Base-by-base conservation (phyloP, 2,113 vertebrate genomes). In the Heloderma charlesbogerti region DNA sequence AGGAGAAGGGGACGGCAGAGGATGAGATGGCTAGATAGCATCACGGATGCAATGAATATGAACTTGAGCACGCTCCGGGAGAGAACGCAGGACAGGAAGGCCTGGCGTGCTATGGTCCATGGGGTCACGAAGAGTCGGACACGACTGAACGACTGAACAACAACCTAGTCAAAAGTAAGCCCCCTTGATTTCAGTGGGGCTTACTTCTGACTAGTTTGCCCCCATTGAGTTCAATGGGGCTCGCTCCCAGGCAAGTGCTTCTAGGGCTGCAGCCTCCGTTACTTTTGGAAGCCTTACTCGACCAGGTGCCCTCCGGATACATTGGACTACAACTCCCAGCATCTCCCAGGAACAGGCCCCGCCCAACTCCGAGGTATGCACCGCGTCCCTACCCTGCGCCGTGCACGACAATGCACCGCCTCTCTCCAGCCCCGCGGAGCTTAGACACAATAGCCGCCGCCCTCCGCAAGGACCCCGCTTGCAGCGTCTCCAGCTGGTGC, bases 401-500 rank as follows among this genome's bases (percentile, higher is more conserved):
- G 4, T 60, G 12, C 82, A 43, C 51, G 22, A 78, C 15, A 0
- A 80, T 43, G 83, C 87, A 91, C 3, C 77, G 54, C 37, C 27
- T 37, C 0, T 1, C 1, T 1, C 34, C 6, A 0, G 29, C 34
- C 18, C 0, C 0, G 66, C 2, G 0, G 54, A 31, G 0, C 2
- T 4, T 29, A 0, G 13, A 18, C 0, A 92, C 31, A 0, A 92
- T 1, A 7, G 34, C 45, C 1, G 88, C 89, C 37, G 92, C 92
- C 7, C 85, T 66, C 40, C 2, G 89, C 92, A 92, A 29, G 4
- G 84, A 18, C n/a, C 37, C 79, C 18, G 6, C 15, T 29, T 43
- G 34, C 63, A 86, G 74, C 3, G 51, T 93, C 75, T 93, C 92
- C 79, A 82, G 60, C 79, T 84, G 92, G 22, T 43, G 34, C 31